phyloP scores from a whole-genome alignment of 2,113 vertebrate species.

The Plectropomus leopardus region DNA sequence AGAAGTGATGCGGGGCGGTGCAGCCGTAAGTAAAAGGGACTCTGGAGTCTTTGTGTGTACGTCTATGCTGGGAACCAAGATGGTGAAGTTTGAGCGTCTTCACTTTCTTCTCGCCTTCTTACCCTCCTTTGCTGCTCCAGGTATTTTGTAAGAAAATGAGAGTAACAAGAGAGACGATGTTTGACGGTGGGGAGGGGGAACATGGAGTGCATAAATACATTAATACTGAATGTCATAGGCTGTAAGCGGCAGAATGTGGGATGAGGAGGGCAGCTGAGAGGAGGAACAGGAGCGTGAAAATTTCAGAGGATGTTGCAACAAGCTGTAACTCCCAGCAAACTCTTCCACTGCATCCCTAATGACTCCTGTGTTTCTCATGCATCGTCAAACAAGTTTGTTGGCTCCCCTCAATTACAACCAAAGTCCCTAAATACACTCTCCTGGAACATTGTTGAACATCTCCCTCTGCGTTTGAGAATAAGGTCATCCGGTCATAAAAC shows the following conservation, averaged over 20 bases:
- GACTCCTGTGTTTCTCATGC: conserved; percentile 36
- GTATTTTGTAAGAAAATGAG: conserved; percentile 19
- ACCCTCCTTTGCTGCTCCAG: conserved; percentile 15
- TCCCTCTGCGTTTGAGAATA: not conserved
- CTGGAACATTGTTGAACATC: not conserved
- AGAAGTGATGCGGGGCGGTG: not conserved
- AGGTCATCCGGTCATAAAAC: not conserved
- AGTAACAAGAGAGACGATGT: conserved; percentile 6
- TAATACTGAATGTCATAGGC: conserved; percentile 17
- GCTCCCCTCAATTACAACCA: conserved; percentile 18
- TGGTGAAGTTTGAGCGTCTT: not conserved
- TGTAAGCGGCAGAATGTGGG: not conserved
- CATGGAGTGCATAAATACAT: conserved; percentile 44
- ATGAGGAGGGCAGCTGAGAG: conserved; percentile 19
- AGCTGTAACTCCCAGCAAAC: conserved; percentile 51
- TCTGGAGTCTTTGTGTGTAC: not conserved
- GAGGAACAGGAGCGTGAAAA: conserved; percentile 46
- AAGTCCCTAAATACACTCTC: not conserved
- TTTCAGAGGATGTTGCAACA: conserved; percentile 66
- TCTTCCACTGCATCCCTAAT: conserved; percentile 22
- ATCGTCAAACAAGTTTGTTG: conserved; percentile 19
- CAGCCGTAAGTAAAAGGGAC: not conserved
- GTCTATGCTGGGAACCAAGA: not conserved
- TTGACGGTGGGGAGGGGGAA: conserved; percentile 9
- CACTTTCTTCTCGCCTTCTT: conserved; percentile 1